Evolutionary conservation across 2,888 invertebrate genomes (phyloP), one percentile per base, ranked within the genome.

Genomic region (Penaeus monodon): DNA sequence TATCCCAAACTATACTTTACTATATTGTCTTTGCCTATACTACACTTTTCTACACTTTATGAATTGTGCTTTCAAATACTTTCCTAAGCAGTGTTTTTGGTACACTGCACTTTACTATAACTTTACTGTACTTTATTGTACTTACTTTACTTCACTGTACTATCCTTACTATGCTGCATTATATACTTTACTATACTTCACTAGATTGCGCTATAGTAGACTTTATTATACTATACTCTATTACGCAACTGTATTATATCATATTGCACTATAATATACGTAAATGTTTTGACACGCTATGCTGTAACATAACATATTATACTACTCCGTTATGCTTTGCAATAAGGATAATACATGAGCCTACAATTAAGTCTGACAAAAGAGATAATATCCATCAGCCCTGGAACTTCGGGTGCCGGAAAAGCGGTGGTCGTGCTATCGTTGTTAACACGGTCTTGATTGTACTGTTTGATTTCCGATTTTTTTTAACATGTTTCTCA

Each of bases 61-160:
- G 29, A 20, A 73, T 38, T 29, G 29, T 73, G 29, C 73, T 29
- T 17, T 17, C 17, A 29, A 2, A 22, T 73, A 29, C 73, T 29
- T 29, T 73, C 29, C 73, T 29, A 38, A 38, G 0, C 4, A 29
- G 73, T 73, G 38, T 29, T 29, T 29, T 29, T 73, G 38, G 29
- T 29, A 22, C 29, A 73, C 73, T 29, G 73, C 12, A 29, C 27
- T 29, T 29, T 73, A 29, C 73, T 64, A 65, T 2, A 33, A 3
- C 33, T 33, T 33, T 80, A 63, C 64, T 64, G 65, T 64, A n/a
- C 49, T n/a, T n/a, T 8, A 63, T 29, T 0, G 64, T n/a, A 33
- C 80, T n/a, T 63, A 4, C 73, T 29, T 29, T 29, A 73, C 80
- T 64, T 29, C 63, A 64, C 80, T 64, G 29, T 80, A 80, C 80